phyloP scores from a whole-genome alignment of 2,888 invertebrate genomes.

The Dynastes tityus region DNA sequence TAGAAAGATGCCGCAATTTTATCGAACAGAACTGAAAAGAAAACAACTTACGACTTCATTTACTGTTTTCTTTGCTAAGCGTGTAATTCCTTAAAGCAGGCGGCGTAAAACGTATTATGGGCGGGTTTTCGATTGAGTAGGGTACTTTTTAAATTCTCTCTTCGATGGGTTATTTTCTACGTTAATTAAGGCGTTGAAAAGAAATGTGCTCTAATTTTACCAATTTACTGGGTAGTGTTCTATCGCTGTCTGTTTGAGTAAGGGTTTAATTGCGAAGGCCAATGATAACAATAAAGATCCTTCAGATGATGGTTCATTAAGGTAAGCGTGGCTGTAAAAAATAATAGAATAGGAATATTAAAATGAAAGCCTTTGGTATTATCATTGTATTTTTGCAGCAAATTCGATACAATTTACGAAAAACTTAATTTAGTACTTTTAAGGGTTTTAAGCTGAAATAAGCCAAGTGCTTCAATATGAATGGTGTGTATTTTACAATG shows the following conservation, averaged over 20 bases:
- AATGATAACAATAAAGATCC: neutral
- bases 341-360: no score
- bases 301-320: neutral
- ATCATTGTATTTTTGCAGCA: no score
- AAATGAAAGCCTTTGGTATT: no score
- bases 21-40: constrained; percentile 2
- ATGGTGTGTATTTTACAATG: no score
- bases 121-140: constrained; percentile 9
- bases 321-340: neutral
- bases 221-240: neutral
- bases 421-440: no score
- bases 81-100: constrained; percentile 9
- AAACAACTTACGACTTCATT: constrained; percentile 38
- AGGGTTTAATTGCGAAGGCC: neutral
- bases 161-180: neutral
- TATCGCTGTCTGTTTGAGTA: neutral
- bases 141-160: constrained; percentile 19
- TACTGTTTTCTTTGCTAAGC: constrained; percentile 20
- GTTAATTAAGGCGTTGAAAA: constrained; percentile 1
- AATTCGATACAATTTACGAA: no score
- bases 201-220: neutral
- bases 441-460: no score
- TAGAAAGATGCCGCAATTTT: neutral
- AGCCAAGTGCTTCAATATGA: no score
- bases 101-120: constrained; percentile 24